These are phyloP conservation scores for Drosophila neocordata DNA, from an alignment of 1,140 invertebrate genomes.

Conservation along the genomic window DNA sequence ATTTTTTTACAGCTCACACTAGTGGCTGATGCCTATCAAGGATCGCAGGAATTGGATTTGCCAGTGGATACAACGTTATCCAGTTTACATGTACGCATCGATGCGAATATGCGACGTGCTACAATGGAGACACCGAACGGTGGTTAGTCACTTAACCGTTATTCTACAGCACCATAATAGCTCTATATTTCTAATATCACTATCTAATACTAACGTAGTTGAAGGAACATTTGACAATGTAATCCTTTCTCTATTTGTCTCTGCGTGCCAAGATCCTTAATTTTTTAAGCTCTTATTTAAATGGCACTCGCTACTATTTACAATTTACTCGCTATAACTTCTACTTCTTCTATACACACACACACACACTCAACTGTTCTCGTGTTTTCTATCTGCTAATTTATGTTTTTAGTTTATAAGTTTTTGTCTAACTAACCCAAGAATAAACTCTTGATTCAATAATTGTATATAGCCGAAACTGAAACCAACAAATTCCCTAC, in stretches of 20 bases:
- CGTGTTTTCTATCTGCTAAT: conserved; percentile 35
- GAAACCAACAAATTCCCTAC: conserved; percentile 20
- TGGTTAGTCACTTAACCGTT: conserved; percentile 71
- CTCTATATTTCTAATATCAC: conserved; percentile 38
- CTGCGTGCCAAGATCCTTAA: conserved; percentile 38
- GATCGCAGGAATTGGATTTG: conserved; percentile 74
- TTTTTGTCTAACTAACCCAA: conserved; percentile 37
- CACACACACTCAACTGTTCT: background rate
- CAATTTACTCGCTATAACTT: background rate
- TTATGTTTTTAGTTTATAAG: conserved; percentile 52
- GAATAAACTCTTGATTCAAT: conserved; percentile 11
- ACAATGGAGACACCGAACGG: conserved; percentile 79
- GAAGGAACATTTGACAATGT: background rate
- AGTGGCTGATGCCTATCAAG: conserved; percentile 72
- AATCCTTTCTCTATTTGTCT: background rate
- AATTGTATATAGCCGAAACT: conserved; percentile 52
- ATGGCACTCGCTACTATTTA: conserved; percentile 9
- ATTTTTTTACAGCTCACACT: conserved; percentile 63
- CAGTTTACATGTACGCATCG: conserved; percentile 77
- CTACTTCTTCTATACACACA: background rate
- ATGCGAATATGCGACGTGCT: conserved; percentile 74
- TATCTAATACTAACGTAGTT: conserved; percentile 32
- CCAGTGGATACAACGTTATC: conserved; percentile 78
- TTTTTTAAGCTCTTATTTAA: conserved; percentile 22
- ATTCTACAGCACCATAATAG: conserved; percentile 22